Conservation (phyloP, 2,113 vertebrate genomes). For the Oncorhynchus tshawytscha region DNA sequence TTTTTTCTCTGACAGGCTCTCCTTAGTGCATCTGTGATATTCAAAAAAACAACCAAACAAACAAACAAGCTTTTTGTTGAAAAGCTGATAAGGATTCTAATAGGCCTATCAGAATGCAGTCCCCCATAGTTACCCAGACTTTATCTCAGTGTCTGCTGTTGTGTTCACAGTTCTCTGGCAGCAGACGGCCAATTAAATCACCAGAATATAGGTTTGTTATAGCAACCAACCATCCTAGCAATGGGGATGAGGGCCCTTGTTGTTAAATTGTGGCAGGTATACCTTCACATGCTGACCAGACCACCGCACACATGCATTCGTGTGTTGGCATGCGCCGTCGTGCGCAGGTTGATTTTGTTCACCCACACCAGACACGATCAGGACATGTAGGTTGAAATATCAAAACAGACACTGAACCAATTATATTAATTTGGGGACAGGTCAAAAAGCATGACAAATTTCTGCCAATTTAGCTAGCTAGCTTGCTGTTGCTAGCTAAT, state of each 20-base stretch:
- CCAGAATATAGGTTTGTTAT: slow-evolving; percentile 47
- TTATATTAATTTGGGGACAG: too few relatives aligned
- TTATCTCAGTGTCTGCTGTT: neutral
- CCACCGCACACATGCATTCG: too few relatives aligned
- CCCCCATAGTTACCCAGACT: slow-evolving; percentile 12
- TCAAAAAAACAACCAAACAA: slow-evolving; percentile 13
- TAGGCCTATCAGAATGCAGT: slow-evolving; percentile 38
- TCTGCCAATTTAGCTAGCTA: too few relatives aligned
- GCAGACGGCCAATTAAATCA: slow-evolving; percentile 40
- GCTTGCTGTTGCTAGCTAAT: too few relatives aligned
- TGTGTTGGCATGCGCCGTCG: too few relatives aligned
- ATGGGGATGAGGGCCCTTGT: slow-evolving; percentile 25
- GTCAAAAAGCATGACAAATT: too few relatives aligned
- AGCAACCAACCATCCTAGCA: slow-evolving; percentile 24
- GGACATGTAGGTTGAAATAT: too few relatives aligned
- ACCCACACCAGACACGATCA: too few relatives aligned
- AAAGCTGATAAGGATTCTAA: slow-evolving; percentile 9
- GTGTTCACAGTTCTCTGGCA: slow-evolving; percentile 10
- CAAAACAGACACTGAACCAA: too few relatives aligned
- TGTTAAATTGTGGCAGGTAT: slow-evolving; percentile 36
- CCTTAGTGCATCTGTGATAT: slow-evolving; percentile 30
- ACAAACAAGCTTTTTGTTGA: slow-evolving; percentile 17
- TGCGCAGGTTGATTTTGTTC: too few relatives aligned
- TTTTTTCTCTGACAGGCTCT: slow-evolving; percentile 20
- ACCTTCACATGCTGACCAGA: neutral